Percentiles rank a stretch among this genome's conserved stretches.
These are phyloP conservation scores for Carterocephalus palaemon DNA, from an alignment of 2,888 invertebrate species.

Conservation along the genomic window DNA sequence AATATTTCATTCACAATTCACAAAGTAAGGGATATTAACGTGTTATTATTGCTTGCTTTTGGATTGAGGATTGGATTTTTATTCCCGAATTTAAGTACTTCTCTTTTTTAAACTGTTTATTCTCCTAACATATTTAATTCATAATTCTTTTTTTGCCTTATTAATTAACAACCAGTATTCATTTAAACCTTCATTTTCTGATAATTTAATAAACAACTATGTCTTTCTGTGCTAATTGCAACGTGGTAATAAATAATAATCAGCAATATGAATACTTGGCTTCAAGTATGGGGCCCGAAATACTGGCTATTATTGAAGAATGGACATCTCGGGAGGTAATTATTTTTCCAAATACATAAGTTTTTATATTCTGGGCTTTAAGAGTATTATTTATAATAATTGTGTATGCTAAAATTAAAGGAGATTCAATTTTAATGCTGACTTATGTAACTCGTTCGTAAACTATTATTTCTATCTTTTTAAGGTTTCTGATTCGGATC, in stretches of 20 bases:
- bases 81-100: too few species aligned
- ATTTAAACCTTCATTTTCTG: not conserved
- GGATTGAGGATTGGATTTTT: too few species aligned
- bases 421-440: not conserved
- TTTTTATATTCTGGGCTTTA: too few species aligned
- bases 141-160: too few species aligned
- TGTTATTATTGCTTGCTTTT: too few species aligned
- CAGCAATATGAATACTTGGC: slow-evolving; percentile 1
- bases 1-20: too few species aligned
- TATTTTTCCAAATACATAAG: not conserved
- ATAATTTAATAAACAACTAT: not conserved
- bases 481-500: not conserved
- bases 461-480: not conserved
- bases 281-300: slow-evolving; percentile 4
- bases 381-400: too few species aligned
- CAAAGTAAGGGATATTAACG: too few species aligned
- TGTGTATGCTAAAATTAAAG: too few species aligned
- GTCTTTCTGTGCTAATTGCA: not conserved
- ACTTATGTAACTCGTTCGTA: not conserved
- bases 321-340: not conserved
- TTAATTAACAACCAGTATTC: too few species aligned
- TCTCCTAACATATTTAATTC: too few species aligned
- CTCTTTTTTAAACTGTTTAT: too few species aligned
- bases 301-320: slow-evolving; percentile 1
- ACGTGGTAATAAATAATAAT: not conserved